Percentiles rank a stretch among this genome's conserved stretches.
Conservation (phyloP, 37 sponge, comb jelly and placozoan genomes). For the Oopsacas minuta region DNA sequence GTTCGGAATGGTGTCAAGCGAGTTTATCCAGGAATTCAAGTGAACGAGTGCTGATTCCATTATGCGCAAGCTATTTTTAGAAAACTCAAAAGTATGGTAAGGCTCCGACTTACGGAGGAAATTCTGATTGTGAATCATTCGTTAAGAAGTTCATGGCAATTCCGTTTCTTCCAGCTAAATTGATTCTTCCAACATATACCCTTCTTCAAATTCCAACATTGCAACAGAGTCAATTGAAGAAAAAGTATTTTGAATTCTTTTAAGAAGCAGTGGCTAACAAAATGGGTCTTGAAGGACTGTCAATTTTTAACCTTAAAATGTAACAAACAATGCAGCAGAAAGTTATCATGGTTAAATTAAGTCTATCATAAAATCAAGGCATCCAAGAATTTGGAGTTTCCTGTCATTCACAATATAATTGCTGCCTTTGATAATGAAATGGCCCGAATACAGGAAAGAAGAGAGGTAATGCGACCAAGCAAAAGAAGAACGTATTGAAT, state of each 20-base stretch:
- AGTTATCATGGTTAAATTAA: neutral
- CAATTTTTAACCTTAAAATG: neutral
- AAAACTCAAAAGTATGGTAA: neutral
- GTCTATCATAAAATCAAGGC: neutral
- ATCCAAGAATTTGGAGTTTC: neutral
- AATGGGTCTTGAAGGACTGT: neutral
- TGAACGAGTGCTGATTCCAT: neutral
- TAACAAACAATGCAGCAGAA: neutral
- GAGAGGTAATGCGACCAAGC: neutral
- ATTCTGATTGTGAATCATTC: neutral
- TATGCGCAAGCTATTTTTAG: neutral
- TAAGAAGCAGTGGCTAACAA: neutral
- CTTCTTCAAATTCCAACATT: conserved; percentile 6
- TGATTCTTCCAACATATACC: neutral
- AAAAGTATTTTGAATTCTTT: neutral
- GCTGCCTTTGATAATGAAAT: neutral
- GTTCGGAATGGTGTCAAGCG: neutral
- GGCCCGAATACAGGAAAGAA: neutral
- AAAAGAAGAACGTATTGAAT: neutral
- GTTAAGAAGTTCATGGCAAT: neutral
- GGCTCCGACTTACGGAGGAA: neutral
- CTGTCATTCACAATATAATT: neutral
- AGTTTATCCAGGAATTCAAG: neutral
- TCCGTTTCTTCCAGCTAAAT: neutral
- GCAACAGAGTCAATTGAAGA: neutral